Conservation (phyloP, 2,888 invertebrate species). For the Dynastes grantii region DNA sequence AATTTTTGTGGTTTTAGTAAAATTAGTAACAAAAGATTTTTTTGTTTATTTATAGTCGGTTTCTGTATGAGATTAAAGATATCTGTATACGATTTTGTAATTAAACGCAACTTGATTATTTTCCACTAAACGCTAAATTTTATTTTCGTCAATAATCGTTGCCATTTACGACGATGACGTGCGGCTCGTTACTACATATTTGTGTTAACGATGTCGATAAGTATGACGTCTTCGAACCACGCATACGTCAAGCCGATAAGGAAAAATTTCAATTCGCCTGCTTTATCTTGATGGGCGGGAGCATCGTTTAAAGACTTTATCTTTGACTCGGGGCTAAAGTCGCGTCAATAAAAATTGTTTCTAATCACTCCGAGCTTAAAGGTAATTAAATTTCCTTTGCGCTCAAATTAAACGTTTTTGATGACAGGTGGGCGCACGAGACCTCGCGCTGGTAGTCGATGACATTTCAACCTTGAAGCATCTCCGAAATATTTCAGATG, state of each 20-base stretch:
- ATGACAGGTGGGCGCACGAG: neutral
- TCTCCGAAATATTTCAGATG: slow-evolving; percentile 8
- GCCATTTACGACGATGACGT: no score
- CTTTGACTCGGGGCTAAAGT: slow-evolving; percentile 1
- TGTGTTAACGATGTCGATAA: no score
- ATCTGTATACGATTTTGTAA: no score
- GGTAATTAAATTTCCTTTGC: slow-evolving; percentile 28
- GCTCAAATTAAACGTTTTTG: neutral
- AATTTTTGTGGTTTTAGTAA: no score
- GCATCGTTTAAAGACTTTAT: neutral
- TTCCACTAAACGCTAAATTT: no score
- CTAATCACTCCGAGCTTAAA: slow-evolving; percentile 10
- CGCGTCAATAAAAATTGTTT: slow-evolving; percentile 12
- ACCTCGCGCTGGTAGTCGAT: neutral
- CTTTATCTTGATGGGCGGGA: slow-evolving; percentile 23
- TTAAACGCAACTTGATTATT: no score
- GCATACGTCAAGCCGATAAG: slow-evolving; percentile 25
- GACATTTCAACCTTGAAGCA: neutral
- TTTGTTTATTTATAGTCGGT: no score
- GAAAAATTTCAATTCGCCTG: slow-evolving; percentile 3
- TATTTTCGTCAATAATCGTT: no score
- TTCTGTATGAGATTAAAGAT: no score
- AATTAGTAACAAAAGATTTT: no score
- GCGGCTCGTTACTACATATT: no score
- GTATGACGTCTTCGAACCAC: slow-evolving; percentile 12